Evolutionary conservation across 2,113 vertebrate genomes (phyloP).

Genomic region (Dunckerocampus dactyliophorus): DNA sequence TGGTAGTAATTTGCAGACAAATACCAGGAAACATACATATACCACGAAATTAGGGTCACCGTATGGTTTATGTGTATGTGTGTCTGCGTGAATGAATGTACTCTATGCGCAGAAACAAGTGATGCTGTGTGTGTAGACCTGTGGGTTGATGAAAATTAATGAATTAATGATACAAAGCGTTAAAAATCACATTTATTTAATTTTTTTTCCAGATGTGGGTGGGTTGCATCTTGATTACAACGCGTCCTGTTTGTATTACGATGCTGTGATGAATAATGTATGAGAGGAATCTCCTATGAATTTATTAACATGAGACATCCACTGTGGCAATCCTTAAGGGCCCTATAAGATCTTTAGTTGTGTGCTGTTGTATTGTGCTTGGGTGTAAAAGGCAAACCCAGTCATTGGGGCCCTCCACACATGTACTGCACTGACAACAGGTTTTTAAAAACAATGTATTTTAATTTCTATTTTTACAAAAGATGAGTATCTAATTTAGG

Average conservation of each 20-base stretch:
- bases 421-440: too few species aligned
- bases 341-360: background rate
- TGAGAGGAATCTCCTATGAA: conserved; percentile 34
- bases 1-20: background rate
- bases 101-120: conserved; percentile 32
- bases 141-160: background rate
- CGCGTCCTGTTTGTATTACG: conserved; percentile 39
- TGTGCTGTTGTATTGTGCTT: conserved; percentile 11
- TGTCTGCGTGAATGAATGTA: conserved; percentile 32
- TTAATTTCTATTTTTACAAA: too few species aligned
- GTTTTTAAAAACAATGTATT: too few species aligned
- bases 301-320: conserved; percentile 36
- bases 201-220: background rate
- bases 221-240: conserved; percentile 26
- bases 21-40: too few species aligned
- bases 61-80: conserved; percentile 15
- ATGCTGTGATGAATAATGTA: conserved; percentile 51
- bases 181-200: conserved; percentile 38
- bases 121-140: background rate
- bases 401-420: too few species aligned
- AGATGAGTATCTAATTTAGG: too few species aligned
- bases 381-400: background rate
- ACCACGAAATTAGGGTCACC: background rate
- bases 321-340: background rate
- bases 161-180: conserved; percentile 7